A percentile compares a stretch with the other conserved stretches of the same genome.
phyloP scores from a whole-genome alignment of 2,797 vertebrate genomes.

The Sebastes oblongus region DNA sequence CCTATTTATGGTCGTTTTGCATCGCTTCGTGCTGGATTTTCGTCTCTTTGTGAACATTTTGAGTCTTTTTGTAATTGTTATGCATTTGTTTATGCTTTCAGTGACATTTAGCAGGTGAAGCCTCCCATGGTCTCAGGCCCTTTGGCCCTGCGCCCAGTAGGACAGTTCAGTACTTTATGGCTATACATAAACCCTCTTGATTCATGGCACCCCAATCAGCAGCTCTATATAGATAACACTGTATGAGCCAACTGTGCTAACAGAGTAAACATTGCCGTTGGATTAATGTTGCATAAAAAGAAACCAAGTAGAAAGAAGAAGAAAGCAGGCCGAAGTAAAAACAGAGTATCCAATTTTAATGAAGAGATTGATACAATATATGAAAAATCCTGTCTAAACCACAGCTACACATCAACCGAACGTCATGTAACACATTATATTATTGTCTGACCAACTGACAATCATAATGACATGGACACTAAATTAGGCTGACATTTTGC shows the following conservation, averaged over 20 bases:
- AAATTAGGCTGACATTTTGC: constrained; percentile 1
- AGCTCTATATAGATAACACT: background rate
- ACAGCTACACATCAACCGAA: constrained; percentile 25
- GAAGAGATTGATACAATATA: constrained; percentile 29
- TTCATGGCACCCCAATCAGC: background rate
- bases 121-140: background rate
- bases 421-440: background rate
- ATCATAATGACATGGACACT: background rate
- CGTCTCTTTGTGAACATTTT: background rate
- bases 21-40: too few species aligned
- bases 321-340: constrained; percentile 29
- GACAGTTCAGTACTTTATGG: background rate
- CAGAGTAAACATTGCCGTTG: background rate
- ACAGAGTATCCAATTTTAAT: constrained; percentile 66
- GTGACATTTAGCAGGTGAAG: background rate
- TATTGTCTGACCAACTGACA: constrained; percentile 12
- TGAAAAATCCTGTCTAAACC: constrained; percentile 34
- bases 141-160: background rate
- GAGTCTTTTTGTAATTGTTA: background rate
- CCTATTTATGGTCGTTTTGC: too few species aligned
- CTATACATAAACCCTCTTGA: background rate
- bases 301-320: background rate
- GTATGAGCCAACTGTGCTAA: background rate
- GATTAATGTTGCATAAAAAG: background rate
- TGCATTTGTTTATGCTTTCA: background rate